Base-by-base conservation (phyloP, 2,797 vertebrate species). In the Todus mexicanus region DNA sequence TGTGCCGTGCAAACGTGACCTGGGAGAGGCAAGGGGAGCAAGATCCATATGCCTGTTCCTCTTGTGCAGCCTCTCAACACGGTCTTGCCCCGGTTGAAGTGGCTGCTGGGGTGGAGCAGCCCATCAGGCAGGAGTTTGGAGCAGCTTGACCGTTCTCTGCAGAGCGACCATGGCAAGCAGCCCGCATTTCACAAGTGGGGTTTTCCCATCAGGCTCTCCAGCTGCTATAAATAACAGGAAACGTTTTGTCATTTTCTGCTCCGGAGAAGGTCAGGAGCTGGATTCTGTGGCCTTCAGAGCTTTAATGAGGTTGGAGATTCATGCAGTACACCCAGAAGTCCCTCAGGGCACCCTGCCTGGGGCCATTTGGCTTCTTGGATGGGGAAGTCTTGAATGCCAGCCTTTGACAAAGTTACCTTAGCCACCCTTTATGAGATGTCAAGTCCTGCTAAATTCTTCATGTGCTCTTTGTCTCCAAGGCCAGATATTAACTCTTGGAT, bases 151-250 rank as follows among this genome's bases (percentile, higher is more conserved):
- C 29, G 3, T 92, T 90, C 73, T 78, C 45, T 23, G 56, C 78
- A 54, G 69, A 93, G 76, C 47, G 26, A 10, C 76, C 4, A 0
- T 95, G 94, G 94, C 96, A 96, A 53, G 87, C 50, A 2, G 95
- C 95, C 95, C 79, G 0, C 0, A 1, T 93, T 96, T 96, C 91
- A 94, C 82, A 95, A 96, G 94, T 94, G 95, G 96, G 95, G 94
- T 84, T 96, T 96, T 96, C 96, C 96, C 96, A 93, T 94, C 96
- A 95, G 91, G 80, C 91, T 95, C 37, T 95, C 92, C 87, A 96
- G 82, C 95, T 88, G 92, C 95, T 96, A 96, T 95, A 96, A 96
- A 96, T 96, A 96, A 92, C 96, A 93, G 94, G 95, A 96, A 95
- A 87, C 35, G 33, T 89, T 96, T 92, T 86, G 82, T 87, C 66